Conservation (phyloP, 2,797 vertebrate genomes). For the Crypturellus tataupa region DNA sequence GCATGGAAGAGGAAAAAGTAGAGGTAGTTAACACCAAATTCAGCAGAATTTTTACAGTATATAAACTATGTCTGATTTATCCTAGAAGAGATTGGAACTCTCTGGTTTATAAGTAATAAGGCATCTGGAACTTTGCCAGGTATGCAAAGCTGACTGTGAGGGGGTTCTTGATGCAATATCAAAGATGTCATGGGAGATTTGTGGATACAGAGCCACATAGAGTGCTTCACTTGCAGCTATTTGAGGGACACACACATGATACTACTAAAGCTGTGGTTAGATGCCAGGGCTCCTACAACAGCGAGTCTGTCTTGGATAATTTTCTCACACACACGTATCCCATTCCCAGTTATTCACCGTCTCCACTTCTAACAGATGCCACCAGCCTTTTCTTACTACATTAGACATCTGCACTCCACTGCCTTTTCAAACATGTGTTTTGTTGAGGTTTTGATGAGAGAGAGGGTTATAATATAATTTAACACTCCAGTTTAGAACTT, state of each 20-base stretch:
- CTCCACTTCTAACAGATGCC: background rate
- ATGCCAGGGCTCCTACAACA: background rate
- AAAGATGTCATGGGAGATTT: background rate
- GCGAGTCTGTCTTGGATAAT: background rate
- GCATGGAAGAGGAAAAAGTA: constrained; percentile 74
- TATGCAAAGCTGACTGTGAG: background rate
- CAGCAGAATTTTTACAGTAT: constrained; percentile 39
- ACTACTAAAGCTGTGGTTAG: background rate
- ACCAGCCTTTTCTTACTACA: background rate
- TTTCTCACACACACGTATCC: background rate
- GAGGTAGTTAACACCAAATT: constrained; percentile 51
- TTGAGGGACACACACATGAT: background rate
- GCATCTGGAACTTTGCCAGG: background rate
- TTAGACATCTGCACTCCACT: background rate
- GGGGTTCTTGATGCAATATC: background rate
- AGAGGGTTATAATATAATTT: background rate
- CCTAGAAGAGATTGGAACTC: constrained; percentile 4
- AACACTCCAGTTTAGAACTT: background rate
- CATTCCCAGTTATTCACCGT: background rate
- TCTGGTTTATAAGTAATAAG: background rate
- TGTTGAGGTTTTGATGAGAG: background rate
- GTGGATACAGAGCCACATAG: background rate
- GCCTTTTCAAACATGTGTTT: background rate
- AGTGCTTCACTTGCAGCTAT: background rate
- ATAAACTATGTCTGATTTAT: background rate